Percentiles rank a stretch among this genome's conserved stretches.
These are phyloP conservation scores for Garrulus glandarius DNA, from an alignment of 2,797 vertebrate species.

Conservation along the genomic window DNA sequence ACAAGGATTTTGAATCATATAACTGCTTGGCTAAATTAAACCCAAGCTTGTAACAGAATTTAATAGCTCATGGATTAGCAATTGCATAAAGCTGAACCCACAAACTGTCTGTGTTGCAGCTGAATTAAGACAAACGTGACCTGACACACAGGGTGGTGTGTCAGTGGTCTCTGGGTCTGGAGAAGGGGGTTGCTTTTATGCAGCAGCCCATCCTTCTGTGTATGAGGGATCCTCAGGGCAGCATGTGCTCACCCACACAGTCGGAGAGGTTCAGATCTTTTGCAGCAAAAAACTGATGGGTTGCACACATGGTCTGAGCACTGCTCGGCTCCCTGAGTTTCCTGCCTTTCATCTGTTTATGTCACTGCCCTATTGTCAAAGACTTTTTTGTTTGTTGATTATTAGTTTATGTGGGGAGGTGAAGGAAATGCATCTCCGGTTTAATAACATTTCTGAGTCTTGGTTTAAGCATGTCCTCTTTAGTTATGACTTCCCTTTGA, in stretches of 20 bases:
- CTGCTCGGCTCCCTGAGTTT: not conserved
- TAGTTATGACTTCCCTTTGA: slow-evolving; percentile 24
- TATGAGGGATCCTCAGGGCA: not conserved
- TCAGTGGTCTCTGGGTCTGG: not conserved
- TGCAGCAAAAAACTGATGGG: not conserved
- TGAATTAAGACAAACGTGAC: not conserved
- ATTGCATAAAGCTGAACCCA: not conserved
- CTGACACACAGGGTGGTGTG: not conserved
- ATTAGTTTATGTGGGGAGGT: not conserved
- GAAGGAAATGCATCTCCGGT: slow-evolving; percentile 1
- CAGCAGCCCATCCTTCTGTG: not conserved
- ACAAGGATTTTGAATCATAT: not conserved
- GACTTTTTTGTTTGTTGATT: not conserved
- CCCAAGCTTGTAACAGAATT: not conserved
- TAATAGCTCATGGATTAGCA: not conserved
- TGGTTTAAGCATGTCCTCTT: not conserved
- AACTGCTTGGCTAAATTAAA: not conserved
- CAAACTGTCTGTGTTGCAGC: not conserved
- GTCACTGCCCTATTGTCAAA: not conserved
- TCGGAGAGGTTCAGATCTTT: not conserved
- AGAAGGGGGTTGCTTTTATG: not conserved
- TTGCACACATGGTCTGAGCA: not conserved
- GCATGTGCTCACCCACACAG: not conserved
- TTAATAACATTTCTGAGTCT: not conserved
- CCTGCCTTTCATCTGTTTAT: not conserved